A percentile compares a stretch with the other conserved stretches of the same genome.
phyloP scores from a whole-genome alignment of 92 coral and sea anemone genomes.

The Siderastrea siderea region DNA sequence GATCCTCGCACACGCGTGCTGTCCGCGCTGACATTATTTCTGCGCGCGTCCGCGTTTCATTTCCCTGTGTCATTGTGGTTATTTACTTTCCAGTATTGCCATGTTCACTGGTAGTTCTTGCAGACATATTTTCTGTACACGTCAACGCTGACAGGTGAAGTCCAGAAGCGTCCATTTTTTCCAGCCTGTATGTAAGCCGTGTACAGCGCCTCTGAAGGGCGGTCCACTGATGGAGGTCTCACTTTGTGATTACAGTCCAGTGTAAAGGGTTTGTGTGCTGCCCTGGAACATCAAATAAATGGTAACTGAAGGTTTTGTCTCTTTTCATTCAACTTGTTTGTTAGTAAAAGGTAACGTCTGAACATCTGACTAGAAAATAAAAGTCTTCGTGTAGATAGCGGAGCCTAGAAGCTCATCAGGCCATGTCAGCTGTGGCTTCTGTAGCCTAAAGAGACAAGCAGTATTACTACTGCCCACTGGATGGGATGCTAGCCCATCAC shows the following conservation, averaged over 20 bases:
- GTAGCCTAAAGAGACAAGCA: too few species aligned
- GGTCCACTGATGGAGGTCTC: constrained; percentile 80
- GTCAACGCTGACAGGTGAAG: constrained; percentile 53
- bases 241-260: constrained; percentile 76
- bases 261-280: constrained; percentile 71
- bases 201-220: constrained; percentile 68
- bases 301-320: too few species aligned
- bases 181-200: constrained; percentile 73
- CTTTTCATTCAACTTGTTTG: background rate
- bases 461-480: too few species aligned
- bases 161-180: constrained; percentile 60
- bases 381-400: too few species aligned
- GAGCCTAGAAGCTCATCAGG: too few species aligned
- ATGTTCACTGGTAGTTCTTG: constrained; percentile 39
- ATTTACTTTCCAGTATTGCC: background rate
- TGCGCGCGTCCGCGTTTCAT: background rate
- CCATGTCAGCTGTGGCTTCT: too few species aligned
- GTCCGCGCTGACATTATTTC: background rate
- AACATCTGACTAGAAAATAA: too few species aligned
- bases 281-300: constrained; percentile 53
- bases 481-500: too few species aligned
- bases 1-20: background rate
- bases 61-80: background rate
- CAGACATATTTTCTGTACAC: constrained; percentile 62
- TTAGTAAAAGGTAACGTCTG: background rate